phyloP scores from a whole-genome alignment of 2,888 invertebrate species.

The Apamea anceps region DNA sequence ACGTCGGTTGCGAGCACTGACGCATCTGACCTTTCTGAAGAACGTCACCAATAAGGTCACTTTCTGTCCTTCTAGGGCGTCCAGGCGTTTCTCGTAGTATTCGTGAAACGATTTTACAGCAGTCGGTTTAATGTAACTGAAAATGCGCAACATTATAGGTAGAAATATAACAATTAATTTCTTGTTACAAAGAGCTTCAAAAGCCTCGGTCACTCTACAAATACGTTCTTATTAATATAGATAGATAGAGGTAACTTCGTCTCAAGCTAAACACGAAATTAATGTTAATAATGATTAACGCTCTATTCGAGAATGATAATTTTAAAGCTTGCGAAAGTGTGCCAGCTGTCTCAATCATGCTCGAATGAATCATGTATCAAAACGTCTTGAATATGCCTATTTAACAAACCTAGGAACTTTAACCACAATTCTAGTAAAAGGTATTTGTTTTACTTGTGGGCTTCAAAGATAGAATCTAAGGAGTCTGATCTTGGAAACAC shows the following conservation, averaged over 20 bases:
- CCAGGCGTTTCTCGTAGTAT: background rate
- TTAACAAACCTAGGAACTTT: background rate
- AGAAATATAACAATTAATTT: slow-evolving; percentile 10
- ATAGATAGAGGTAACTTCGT: background rate
- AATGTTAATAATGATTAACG: slow-evolving; percentile 10
- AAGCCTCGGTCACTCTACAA: background rate
- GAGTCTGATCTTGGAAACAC: background rate
- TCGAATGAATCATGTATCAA: background rate
- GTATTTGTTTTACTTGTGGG: background rate
- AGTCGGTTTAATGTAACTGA: background rate
- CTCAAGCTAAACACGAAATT: slow-evolving; percentile 1
- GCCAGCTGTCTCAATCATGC: background rate
- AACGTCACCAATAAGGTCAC: background rate
- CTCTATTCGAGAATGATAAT: background rate
- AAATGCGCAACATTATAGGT: background rate
- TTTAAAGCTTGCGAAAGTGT: background rate
- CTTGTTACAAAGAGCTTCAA: background rate
- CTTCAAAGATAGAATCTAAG: background rate
- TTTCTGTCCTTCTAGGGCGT: background rate
- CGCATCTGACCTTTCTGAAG: background rate
- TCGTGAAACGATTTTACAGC: background rate
- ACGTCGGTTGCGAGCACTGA: too few relatives aligned
- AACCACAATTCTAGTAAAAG: background rate
- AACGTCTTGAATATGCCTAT: background rate
- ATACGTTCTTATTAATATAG: slow-evolving; percentile 10